phyloP scores from a whole-genome alignment of 2,113 vertebrate genomes.

The Dasyprocta punctata region DNA sequence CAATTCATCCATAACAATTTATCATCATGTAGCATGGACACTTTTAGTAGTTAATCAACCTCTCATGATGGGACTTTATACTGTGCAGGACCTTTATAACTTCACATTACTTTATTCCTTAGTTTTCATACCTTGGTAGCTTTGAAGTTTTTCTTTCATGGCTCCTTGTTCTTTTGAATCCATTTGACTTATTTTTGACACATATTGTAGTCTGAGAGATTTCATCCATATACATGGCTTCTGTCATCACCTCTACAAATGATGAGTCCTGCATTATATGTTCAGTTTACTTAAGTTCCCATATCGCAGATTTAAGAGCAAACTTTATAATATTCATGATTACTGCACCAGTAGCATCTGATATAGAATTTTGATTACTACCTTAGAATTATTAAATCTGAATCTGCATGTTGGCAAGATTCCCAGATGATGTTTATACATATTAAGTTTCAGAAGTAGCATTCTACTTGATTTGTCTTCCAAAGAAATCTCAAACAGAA shows the following conservation, averaged over 20 bases:
- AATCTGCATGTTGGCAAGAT: background rate
- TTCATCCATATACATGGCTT: background rate
- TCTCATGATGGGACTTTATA: background rate
- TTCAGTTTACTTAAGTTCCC: background rate
- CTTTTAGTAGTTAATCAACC: background rate
- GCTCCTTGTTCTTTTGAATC: background rate
- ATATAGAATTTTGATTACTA: background rate
- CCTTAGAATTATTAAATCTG: background rate
- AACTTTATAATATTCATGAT: background rate
- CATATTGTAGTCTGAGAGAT: background rate
- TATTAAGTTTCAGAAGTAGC: background rate
- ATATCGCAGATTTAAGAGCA: background rate
- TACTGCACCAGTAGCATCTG: background rate
- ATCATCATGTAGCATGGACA: background rate
- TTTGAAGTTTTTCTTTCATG: background rate
- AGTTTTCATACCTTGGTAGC: background rate
- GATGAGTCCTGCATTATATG: accelerated
- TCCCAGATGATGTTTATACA: background rate
- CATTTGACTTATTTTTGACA: background rate
- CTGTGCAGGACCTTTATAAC: background rate
- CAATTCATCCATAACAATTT: background rate
- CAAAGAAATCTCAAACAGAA: background rate
- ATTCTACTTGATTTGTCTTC: background rate
- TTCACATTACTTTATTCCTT: background rate
- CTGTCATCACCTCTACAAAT: background rate